These are phyloP conservation scores for Acrocephalus arundinaceus DNA, from an alignment of 2,113 vertebrate species.

Conservation along the genomic window DNA sequence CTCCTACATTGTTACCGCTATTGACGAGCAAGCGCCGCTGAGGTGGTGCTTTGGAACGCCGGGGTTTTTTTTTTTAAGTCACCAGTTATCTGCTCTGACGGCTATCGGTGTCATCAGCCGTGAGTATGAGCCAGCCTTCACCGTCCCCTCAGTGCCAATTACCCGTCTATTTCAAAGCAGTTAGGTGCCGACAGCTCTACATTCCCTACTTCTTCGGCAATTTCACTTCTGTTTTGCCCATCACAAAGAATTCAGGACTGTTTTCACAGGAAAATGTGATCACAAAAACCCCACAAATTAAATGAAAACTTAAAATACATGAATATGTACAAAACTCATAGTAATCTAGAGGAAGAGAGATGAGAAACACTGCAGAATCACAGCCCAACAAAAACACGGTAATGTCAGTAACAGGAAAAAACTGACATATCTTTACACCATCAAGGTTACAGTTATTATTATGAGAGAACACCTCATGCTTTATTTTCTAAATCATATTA, in stretches of 20 bases:
- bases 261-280: neutral
- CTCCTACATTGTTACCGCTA: neutral
- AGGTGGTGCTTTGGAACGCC: neutral
- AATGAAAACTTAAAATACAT: neutral
- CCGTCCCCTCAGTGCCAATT: neutral
- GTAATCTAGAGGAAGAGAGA: neutral
- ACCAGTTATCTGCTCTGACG: neutral
- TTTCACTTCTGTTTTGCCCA: neutral
- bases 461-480: neutral
- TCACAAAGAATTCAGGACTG: neutral
- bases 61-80: neutral
- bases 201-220: neutral
- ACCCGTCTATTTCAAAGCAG: neutral
- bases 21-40: neutral
- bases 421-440: neutral
- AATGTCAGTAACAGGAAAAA: neutral
- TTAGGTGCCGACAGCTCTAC: neutral
- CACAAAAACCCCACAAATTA: neutral
- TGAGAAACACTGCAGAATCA: neutral
- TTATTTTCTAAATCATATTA: neutral
- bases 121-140: neutral
- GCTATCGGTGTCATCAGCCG: neutral
- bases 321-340: neutral
- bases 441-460: neutral
- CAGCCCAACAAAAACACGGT: neutral